Evolutionary conservation across 2,888 invertebrate species (phyloP).

Genomic region (Eupithecia abbreviata): DNA sequence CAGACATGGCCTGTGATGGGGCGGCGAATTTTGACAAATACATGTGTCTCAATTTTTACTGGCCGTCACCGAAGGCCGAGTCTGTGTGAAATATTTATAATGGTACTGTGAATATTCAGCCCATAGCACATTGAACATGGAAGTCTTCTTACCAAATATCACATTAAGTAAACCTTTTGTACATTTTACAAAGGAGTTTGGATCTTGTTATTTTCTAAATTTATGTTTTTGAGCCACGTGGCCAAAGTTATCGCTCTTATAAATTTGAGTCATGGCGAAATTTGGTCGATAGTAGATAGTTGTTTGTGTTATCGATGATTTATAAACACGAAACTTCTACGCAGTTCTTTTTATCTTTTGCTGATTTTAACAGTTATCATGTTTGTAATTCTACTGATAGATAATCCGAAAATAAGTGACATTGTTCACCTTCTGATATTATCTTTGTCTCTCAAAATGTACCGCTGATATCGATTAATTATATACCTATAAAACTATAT

Average conservation of each 20-base stretch:
- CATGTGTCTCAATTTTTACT: no score
- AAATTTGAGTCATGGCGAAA: background rate
- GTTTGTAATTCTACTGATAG: slow-evolving; percentile 3
- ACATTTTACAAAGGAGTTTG: slow-evolving; percentile 48
- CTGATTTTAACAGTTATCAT: slow-evolving; percentile 1
- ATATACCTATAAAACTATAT: background rate
- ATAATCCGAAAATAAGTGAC: slow-evolving; percentile 9
- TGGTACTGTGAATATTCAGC: background rate
- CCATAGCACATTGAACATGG: slow-evolving; percentile 28
- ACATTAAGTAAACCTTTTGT: slow-evolving; percentile 73
- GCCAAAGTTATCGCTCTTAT: background rate
- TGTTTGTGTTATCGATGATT: slow-evolving; percentile 2
- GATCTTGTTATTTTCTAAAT: background rate
- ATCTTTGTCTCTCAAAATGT: background rate
- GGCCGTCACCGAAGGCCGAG: no score
- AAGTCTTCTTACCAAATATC: slow-evolving; percentile 67
- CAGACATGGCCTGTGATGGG: no score
- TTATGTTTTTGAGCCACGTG: background rate
- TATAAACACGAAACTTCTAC: background rate
- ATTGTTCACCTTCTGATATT: slow-evolving; percentile 2
- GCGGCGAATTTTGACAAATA: no score
- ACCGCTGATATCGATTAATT: background rate
- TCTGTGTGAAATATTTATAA: background rate
- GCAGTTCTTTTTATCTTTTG: background rate
- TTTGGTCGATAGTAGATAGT: background rate